These are phyloP conservation scores for Acromyrmex charruanus DNA, from an alignment of 1,140 invertebrate species.

Conservation along the genomic window DNA sequence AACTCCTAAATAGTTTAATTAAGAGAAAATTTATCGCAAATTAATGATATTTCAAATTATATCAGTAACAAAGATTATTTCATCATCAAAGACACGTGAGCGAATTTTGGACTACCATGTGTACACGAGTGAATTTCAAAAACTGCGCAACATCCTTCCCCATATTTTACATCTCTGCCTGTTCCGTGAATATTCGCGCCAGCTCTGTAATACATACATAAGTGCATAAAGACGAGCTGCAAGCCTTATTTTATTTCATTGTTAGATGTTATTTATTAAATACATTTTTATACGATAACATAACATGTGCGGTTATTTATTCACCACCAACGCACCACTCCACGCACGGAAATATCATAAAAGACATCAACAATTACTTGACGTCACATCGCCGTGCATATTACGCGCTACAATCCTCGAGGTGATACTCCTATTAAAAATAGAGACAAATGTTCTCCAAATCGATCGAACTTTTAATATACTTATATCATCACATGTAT, in stretches of 20 bases:
- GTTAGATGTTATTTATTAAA: conserved; percentile 84
- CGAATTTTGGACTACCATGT: background rate
- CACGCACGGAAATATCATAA: background rate
- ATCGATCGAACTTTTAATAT: conserved; percentile 55
- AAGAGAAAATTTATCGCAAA: background rate
- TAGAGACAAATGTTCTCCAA: conserved; percentile 35
- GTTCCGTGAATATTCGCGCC: background rate
- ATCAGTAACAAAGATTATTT: background rate
- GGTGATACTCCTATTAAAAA: conserved; percentile 33
- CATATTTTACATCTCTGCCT: background rate
- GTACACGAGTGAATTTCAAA: background rate
- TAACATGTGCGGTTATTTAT: conserved; percentile 20
- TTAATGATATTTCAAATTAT: background rate
- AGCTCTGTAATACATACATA: conserved; percentile 46
- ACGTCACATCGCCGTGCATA: conserved; percentile 27
- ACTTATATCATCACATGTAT: conserved; percentile 33
- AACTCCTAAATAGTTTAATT: background rate
- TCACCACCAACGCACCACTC: conserved; percentile 22
- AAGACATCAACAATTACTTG: conserved; percentile 14
- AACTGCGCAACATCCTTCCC: background rate
- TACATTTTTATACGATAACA: conserved; percentile 83
- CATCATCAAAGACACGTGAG: background rate
- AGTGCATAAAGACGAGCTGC: conserved; percentile 74
- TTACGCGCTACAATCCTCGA: background rate
- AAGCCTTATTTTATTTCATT: conserved; percentile 83